These are phyloP conservation scores for Hyposmocoma kahamanoa DNA, from an alignment of 1,140 invertebrate species.

Conservation along the genomic window DNA sequence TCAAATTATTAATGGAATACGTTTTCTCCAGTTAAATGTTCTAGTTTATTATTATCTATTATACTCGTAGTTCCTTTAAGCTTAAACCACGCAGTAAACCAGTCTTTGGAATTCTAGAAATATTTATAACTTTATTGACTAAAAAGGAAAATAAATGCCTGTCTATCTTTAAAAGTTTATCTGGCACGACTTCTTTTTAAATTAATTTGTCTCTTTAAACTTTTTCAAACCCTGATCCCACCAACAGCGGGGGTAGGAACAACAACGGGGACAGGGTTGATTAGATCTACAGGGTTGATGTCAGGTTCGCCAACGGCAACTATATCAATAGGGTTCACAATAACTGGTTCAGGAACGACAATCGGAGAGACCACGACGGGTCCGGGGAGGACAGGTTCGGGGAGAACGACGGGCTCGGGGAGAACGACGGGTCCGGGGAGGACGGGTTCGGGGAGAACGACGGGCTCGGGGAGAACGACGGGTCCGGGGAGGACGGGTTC, in stretches of 20 bases:
- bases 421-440: constrained; percentile 11
- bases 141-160: too few species aligned
- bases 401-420: constrained; percentile 9
- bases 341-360: constrained; percentile 14
- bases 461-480: constrained; percentile 11
- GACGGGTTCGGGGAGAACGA: constrained; percentile 9
- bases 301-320: constrained; percentile 22
- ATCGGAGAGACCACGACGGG: background rate
- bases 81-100: too few species aligned
- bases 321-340: constrained; percentile 31
- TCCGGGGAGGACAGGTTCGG: constrained; percentile 7
- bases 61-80: too few species aligned
- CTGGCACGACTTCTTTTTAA: too few species aligned
- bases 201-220: too few species aligned
- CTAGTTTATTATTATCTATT: too few species aligned
- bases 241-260: constrained; percentile 13
- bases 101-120: too few species aligned
- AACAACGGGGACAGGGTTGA: constrained; percentile 14
- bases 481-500: constrained; percentile 2
- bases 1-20: too few species aligned
- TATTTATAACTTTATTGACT: too few species aligned
- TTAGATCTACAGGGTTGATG: constrained; percentile 26
- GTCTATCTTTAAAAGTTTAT: too few species aligned
- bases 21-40: too few species aligned
- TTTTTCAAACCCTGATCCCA: too few species aligned